Evolutionary conservation across 2,888 invertebrate species (phyloP).

Genomic region (Chorisops tibialis): DNA sequence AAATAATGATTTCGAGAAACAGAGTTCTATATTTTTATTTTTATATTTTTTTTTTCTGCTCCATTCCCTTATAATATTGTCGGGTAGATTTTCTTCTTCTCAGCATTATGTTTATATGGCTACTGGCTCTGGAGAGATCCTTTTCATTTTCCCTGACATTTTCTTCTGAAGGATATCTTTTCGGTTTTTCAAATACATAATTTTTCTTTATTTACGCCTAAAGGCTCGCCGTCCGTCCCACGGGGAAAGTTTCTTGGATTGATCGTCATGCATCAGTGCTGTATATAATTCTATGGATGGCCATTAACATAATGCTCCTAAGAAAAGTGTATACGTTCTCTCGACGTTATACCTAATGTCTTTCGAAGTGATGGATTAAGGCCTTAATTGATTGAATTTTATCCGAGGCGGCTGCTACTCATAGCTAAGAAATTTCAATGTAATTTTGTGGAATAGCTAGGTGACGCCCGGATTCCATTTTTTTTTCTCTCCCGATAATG

Average conservation of each 20-base stretch:
- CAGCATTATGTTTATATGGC: not conserved
- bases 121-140: not conserved
- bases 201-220: conserved; percentile 6
- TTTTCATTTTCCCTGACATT: not conserved
- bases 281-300: not conserved
- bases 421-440: not conserved
- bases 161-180: not conserved
- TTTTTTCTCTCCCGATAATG: no score
- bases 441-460: no score
- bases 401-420: not conserved
- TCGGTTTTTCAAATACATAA: not conserved
- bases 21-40: conserved; percentile 25
- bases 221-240: not conserved
- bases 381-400: conserved; percentile 9
- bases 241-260: conserved; percentile 3
- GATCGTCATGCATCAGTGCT: conserved; percentile 5
- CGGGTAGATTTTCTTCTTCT: not conserved
- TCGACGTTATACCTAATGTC: not conserved
- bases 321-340: not conserved
- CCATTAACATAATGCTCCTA: conserved; percentile 11
- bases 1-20: conserved; percentile 25
- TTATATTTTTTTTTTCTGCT: conserved; percentile 18
- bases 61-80: not conserved
- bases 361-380: conserved; percentile 4
- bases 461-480: no score